phyloP scores from a whole-genome alignment of 2,797 vertebrate genomes.

The Oreochromis mossambicus region DNA sequence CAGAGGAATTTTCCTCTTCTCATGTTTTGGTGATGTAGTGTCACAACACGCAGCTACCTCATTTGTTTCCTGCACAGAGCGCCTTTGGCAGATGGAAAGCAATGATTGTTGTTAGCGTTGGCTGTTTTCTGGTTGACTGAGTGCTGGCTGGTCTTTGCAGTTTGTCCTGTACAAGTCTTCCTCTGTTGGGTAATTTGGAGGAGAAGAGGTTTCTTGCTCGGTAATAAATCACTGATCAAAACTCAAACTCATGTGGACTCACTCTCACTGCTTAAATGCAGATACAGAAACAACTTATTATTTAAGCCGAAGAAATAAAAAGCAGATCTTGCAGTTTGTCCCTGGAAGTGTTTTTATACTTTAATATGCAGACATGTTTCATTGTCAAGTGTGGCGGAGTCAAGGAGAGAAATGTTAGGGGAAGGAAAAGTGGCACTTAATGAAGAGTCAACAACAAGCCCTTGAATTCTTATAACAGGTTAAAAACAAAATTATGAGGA shows the following conservation, averaged over 20 bases:
- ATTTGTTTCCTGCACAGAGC: background rate
- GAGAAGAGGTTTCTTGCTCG: background rate
- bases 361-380: background rate
- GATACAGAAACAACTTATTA: background rate
- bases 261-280: background rate
- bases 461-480: background rate
- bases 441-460: background rate
- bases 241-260: background rate
- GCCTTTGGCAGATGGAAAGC: background rate
- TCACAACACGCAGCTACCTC: background rate
- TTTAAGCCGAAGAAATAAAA: background rate
- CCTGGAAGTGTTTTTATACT: background rate
- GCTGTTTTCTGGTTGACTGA: background rate
- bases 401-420: background rate
- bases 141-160: background rate
- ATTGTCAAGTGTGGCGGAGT: background rate
- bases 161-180: background rate
- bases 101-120: background rate
- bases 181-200: background rate
- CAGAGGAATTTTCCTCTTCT: slow-evolving; percentile 4
- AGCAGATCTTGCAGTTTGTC: background rate
- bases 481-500: background rate
- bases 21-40: background rate
- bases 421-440: background rate
- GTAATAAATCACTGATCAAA: background rate